A percentile compares a stretch with the other conserved stretches of the same genome.
These are phyloP conservation scores for Lepus timidus DNA, from an alignment of 2,113 vertebrate species.

Conservation along the genomic window DNA sequence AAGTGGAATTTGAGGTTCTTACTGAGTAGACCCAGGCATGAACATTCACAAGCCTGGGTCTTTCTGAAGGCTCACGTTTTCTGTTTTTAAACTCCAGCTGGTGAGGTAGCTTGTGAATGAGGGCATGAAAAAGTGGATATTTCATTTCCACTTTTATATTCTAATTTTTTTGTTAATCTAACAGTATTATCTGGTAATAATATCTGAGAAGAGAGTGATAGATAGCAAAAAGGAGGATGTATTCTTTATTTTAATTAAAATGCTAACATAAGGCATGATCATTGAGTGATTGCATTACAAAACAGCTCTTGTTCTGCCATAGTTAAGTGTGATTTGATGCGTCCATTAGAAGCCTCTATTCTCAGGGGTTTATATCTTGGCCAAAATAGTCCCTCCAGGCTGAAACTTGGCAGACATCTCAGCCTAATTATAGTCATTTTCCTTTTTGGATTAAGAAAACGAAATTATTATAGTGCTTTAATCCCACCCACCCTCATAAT, in stretches of 20 bases:
- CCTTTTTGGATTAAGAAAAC: slow-evolving; percentile 82
- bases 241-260: slow-evolving; percentile 88
- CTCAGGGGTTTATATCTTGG: slow-evolving; percentile 84
- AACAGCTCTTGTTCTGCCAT: slow-evolving; percentile 82
- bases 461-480: slow-evolving; percentile 78
- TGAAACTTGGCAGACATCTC: slow-evolving; percentile 84
- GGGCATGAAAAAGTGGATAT: background rate
- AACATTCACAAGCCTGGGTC: background rate
- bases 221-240: slow-evolving; percentile 73
- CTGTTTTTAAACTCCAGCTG: background rate
- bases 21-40: background rate
- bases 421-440: slow-evolving; percentile 82
- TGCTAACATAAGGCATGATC: slow-evolving; percentile 82
- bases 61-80: background rate
- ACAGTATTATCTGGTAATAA: slow-evolving; percentile 74
- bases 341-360: slow-evolving; percentile 83
- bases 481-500: slow-evolving; percentile 40
- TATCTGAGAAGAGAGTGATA: slow-evolving; percentile 72
- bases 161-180: slow-evolving; percentile 57
- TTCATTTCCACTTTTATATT: slow-evolving; percentile 15
- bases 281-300: slow-evolving; percentile 85
- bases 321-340: slow-evolving; percentile 88
- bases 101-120: background rate
- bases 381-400: slow-evolving; percentile 84
- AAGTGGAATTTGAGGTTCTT: slow-evolving; percentile 41